phyloP scores from a whole-genome alignment of 2,888 invertebrate species.

The Ichneumoninae sp. region DNA sequence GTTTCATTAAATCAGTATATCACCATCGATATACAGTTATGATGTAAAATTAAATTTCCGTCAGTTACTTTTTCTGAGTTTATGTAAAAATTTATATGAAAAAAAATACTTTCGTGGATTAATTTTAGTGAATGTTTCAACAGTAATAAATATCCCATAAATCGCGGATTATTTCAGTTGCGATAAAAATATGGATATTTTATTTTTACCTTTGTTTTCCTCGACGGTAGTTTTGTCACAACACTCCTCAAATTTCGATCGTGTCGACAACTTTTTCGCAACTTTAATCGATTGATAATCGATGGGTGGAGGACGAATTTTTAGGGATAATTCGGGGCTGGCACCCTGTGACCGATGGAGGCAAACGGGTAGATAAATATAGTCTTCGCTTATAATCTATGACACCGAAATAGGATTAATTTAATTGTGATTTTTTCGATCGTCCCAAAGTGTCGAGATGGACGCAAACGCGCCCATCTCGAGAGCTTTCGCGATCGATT shows the following conservation, averaged over 20 bases:
- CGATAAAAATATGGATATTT: no score
- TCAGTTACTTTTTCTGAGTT: not conserved
- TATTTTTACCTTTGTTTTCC: no score
- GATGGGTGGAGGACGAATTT: not conserved
- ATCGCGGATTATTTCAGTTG: not conserved
- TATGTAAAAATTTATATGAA: not conserved
- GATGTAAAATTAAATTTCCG: not conserved
- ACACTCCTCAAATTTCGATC: not conserved
- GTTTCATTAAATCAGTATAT: not conserved
- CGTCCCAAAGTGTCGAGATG: slow-evolving; percentile 1
- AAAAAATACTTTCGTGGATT: not conserved
- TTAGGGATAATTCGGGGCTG: not conserved
- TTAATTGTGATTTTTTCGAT: slow-evolving; percentile 43
- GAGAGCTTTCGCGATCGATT: slow-evolving; percentile 2
- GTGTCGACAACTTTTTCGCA: no score
- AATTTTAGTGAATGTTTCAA: not conserved
- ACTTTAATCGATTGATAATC: not conserved
- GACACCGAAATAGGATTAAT: slow-evolving; percentile 39
- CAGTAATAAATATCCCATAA: not conserved
- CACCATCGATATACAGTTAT: not conserved
- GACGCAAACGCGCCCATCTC: not conserved
- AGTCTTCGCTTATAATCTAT: slow-evolving; percentile 28
- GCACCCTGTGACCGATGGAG: not conserved
- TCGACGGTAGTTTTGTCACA: not conserved
- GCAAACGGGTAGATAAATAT: slow-evolving; percentile 7